These are phyloP conservation scores for Masnerella sp. DNA, from an alignment of 2,888 invertebrate species.

Conservation along the genomic window DNA sequence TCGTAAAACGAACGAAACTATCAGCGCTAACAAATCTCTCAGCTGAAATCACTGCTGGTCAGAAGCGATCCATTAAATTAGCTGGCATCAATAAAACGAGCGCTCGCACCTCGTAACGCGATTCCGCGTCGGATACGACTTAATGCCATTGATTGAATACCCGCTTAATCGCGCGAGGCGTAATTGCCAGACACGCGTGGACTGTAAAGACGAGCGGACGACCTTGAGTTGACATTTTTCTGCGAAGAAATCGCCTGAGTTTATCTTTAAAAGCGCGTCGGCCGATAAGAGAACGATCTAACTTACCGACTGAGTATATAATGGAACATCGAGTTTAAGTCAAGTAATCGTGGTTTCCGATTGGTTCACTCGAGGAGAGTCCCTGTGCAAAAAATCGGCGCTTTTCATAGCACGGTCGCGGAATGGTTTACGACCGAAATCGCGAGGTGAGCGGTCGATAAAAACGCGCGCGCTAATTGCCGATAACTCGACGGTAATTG, in stretches of 20 bases:
- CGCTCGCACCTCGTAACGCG: slow-evolving; percentile 23
- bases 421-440: slow-evolving; percentile 15
- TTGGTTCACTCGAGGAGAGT: slow-evolving; percentile 19
- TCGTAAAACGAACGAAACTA: too few species aligned
- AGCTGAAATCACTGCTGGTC: background rate
- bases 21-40: too few species aligned
- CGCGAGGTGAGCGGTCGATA: slow-evolving; percentile 10
- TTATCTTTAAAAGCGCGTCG: slow-evolving; percentile 8
- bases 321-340: too few species aligned
- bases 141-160: slow-evolving; percentile 35
- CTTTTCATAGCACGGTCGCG: background rate
- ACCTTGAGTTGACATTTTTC: slow-evolving; percentile 18
- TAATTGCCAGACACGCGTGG: slow-evolving; percentile 30
- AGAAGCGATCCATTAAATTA: slow-evolving; percentile 16
- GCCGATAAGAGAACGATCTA: slow-evolving; percentile 1
- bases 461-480: slow-evolving; percentile 25
- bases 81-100: slow-evolving; percentile 12
- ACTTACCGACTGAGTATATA: slow-evolving; percentile 11
- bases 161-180: slow-evolving; percentile 16
- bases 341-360: slow-evolving; percentile 5
- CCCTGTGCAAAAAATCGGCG: background rate
- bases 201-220: slow-evolving; percentile 11
- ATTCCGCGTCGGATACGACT: slow-evolving; percentile 26
- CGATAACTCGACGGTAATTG: slow-evolving; percentile 25
- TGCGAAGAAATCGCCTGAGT: background rate